Base-by-base conservation (phyloP, 1,140 invertebrate genomes). In the Cotesia chilonis region DNA sequence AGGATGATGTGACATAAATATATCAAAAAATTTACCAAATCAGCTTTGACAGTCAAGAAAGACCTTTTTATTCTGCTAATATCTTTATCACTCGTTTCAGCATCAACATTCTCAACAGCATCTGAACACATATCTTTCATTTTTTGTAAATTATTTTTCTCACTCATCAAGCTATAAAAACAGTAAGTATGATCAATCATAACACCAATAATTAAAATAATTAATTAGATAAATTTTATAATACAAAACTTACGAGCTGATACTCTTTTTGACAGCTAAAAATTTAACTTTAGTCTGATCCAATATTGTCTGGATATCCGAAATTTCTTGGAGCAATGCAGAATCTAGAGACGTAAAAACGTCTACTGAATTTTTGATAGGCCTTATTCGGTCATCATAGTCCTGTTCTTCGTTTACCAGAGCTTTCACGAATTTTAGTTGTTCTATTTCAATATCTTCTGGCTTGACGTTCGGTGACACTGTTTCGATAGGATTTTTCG, bases 141-240 rank as follows among this genome's bases (percentile, higher is more conserved):
- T 55, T 81, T 73, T 3, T 76, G 37, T 20, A 84, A 70, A 3
- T 75, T 77, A 2, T 41, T 7, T 54, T 73, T 80, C 57, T 84
- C 82, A 5, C 75, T 80, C 38, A 75, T 68, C 28, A 85, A 76
- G 61, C 85, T 86, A 12, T 4, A 76, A 76, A 28, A 28, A 28
- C 28, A 28, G 28, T 41, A 41, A 41, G 38, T 41, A 61, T 20
- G 0, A 64, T 17, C 10, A 59, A 61, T 36, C 17, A 70, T 72
- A 66, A 70, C 55, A 64, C 70, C 14, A 60, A 20, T n/a, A 12
- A 54, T 14, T n/a, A 67, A 4, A 6, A 70, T 10, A 52, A 65
- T 10, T 41, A 37, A 47, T 17, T 52, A 55, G n/a, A 57, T 0
- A 57, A 52, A 5, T 28, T 28, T 28, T 28, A 28, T 28, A 28